Percentiles rank a stretch among this genome's conserved stretches.
phyloP scores from a whole-genome alignment of 2,888 invertebrate genomes.

The Bombylius major region DNA sequence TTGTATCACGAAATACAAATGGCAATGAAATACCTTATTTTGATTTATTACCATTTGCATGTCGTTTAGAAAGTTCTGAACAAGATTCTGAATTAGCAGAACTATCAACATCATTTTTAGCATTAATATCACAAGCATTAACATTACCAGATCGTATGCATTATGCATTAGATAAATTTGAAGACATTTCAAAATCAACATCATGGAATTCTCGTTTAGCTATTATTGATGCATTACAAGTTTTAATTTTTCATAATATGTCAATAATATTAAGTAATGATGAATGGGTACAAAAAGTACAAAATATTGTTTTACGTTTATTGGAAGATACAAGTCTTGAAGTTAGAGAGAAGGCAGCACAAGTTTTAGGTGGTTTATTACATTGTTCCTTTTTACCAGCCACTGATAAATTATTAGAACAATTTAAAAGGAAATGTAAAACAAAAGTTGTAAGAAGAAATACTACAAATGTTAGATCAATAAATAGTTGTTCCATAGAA shows the following conservation, averaged over 20 bases:
- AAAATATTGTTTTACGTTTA: conserved; percentile 52
- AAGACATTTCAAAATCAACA: conserved; percentile 18
- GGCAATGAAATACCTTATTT: conserved; percentile 44
- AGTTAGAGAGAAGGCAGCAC: conserved; percentile 71
- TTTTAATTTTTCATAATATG: conserved; percentile 60
- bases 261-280: conserved; percentile 42
- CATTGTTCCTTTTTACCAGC: conserved; percentile 47
- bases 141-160: conserved; percentile 20
- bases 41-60: conserved; percentile 48
- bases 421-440: conserved; percentile 19
- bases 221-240: conserved; percentile 55
- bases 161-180: conserved; percentile 14
- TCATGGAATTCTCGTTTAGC: conserved; percentile 60
- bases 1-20: conserved; percentile 35
- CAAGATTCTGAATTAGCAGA: conserved; percentile 62
- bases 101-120: conserved; percentile 52
- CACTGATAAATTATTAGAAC: conserved; percentile 15
- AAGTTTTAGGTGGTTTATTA: conserved; percentile 70
- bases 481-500: conserved; percentile 4
- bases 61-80: conserved; percentile 63
- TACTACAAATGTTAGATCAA: background rate
- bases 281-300: conserved; percentile 42
- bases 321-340: conserved; percentile 61
- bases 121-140: conserved; percentile 47
- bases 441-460: conserved; percentile 14